Conservation (phyloP, 1,140 invertebrate genomes). For the Holotrichia oblita region DNA sequence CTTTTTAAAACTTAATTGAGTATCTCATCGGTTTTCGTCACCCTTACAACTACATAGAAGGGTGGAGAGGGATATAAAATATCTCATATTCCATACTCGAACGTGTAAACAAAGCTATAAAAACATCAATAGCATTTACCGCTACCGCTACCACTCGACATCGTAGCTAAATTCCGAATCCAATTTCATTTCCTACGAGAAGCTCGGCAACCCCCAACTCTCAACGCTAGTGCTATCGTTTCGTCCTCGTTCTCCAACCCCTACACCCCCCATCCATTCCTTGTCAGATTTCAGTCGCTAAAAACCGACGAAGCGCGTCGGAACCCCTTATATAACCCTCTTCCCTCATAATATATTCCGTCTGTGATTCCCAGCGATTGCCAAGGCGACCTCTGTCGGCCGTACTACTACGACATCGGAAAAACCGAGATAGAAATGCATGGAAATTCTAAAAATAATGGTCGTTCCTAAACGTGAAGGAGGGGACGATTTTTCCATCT, state of each 20-base stretch:
- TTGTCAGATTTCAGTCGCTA: conserved; percentile 42
- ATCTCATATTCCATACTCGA: not conserved
- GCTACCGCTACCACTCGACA: conserved; percentile 37
- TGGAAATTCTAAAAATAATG: conserved; percentile 49
- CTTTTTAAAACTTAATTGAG: no score
- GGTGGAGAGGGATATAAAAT: no score
- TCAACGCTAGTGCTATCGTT: not conserved
- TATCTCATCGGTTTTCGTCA: no score
- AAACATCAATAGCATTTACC: conserved; percentile 46
- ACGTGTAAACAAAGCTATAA: conserved; percentile 41
- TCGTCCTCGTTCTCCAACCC: not conserved
- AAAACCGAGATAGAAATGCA: conserved; percentile 42
- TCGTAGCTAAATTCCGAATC: conserved; percentile 46
- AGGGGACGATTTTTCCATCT: not conserved
- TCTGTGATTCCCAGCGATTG: conserved; percentile 26
- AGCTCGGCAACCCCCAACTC: no score
- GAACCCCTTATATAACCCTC: conserved; percentile 37
- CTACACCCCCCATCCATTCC: not conserved
- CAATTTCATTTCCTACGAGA: conserved; percentile 45
- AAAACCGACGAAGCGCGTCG: conserved; percentile 37
- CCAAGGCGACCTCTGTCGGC: not conserved
- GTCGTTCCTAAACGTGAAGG: not conserved
- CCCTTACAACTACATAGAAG: not conserved
- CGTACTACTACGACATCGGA: not conserved
- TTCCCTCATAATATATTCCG: conserved; percentile 48